These are phyloP conservation scores for Limnephilus auricula DNA, from an alignment of 2,888 invertebrate genomes.

Conservation along the genomic window DNA sequence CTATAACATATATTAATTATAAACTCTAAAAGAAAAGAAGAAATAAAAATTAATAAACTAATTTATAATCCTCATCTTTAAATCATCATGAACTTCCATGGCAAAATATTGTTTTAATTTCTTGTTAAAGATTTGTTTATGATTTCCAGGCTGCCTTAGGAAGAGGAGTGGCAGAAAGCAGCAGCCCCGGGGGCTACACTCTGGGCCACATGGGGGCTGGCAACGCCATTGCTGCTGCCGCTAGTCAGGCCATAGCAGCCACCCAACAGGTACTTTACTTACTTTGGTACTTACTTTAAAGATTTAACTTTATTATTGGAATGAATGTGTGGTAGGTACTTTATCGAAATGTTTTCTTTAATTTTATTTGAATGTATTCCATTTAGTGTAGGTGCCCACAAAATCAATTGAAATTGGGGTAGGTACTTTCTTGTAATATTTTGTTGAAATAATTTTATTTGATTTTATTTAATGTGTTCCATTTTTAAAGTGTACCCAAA, in stretches of 20 bases:
- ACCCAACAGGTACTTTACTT: conserved; percentile 92
- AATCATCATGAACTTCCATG: not conserved
- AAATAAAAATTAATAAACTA: too few relatives aligned
- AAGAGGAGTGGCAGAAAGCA: conserved; percentile 71
- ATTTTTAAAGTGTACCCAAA: not conserved
- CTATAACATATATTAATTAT: too few relatives aligned
- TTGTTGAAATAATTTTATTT: not conserved
- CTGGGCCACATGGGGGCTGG: conserved; percentile 92
- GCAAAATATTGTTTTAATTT: not conserved
- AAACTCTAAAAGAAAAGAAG: too few relatives aligned
- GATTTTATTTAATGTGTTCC: not conserved
- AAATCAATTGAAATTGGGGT: not conserved
- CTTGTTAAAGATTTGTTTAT: conserved; percentile 18
- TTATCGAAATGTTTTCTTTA: not conserved
- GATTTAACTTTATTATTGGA: not conserved
- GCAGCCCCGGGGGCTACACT: conserved; percentile 79
- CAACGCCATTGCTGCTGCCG: conserved; percentile 93
- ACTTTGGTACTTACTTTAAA: too few relatives aligned
- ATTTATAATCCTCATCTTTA: not conserved
- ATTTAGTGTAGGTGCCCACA: not conserved
- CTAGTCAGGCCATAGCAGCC: conserved; percentile 96
- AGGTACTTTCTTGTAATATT: not conserved
- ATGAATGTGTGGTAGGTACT: not conserved
- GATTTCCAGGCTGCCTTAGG: conserved; percentile 73
- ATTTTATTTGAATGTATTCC: not conserved